Evolutionary conservation across 2,888 invertebrate species (phyloP).

Genomic region (Lycophotia porphyrea): DNA sequence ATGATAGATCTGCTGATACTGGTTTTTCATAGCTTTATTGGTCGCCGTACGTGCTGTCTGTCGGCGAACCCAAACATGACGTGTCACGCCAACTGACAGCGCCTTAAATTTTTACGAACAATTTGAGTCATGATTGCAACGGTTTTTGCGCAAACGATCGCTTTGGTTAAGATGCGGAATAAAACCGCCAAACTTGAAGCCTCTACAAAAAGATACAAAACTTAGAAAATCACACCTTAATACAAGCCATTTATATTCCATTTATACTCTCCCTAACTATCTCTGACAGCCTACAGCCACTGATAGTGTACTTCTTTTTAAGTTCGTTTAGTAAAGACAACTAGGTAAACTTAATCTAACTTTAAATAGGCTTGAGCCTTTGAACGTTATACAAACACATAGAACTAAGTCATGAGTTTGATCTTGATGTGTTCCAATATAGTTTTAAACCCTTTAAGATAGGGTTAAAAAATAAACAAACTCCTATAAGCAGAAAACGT

Average conservation of each 20-base stretch:
- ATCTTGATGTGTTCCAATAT: background rate
- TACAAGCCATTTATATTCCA: background rate
- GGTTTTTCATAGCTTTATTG: no score
- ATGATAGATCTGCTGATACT: no score
- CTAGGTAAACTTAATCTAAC: slow-evolving; percentile 7
- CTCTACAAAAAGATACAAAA: background rate
- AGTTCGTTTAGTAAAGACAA: background rate
- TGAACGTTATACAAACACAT: background rate
- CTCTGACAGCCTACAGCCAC: no score
- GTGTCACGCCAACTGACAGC: no score
- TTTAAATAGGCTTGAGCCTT: slow-evolving; percentile 1
- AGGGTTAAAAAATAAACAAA: background rate
- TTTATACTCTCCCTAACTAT: background rate
- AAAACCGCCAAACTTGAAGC: background rate
- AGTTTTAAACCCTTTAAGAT: background rate
- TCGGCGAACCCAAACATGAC: no score
- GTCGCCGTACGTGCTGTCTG: no score
- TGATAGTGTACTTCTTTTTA: background rate
- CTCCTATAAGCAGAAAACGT: background rate
- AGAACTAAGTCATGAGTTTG: slow-evolving; percentile 11
- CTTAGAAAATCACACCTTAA: background rate
- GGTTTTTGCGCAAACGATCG: background rate
- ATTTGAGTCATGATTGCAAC: background rate
- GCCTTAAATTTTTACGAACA: background rate
- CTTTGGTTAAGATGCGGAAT: background rate